phyloP scores from a whole-genome alignment of 2,113 vertebrate species.

The Megaptera novaeangliae region DNA sequence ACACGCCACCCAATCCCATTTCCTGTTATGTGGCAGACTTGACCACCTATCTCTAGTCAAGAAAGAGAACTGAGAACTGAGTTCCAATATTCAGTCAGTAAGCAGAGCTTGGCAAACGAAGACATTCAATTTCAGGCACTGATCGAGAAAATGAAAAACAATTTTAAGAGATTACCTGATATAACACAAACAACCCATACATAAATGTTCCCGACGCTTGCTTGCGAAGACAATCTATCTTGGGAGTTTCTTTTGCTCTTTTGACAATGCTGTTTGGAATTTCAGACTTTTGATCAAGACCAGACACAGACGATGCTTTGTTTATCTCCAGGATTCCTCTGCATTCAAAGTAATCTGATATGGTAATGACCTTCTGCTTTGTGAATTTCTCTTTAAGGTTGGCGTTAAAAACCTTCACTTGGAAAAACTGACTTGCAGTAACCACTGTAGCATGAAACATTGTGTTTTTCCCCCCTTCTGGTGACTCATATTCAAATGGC shows the following conservation, averaged over 20 bases:
- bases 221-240: not conserved
- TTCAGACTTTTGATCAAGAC: not conserved
- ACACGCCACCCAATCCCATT: too few relatives aligned
- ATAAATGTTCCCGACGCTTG: not conserved
- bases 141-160: not conserved
- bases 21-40: not conserved
- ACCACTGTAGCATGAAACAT: conserved; percentile 54
- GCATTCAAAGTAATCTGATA: not conserved
- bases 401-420: conserved; percentile 40
- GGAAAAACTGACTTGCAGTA: not conserved
- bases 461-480: not conserved
- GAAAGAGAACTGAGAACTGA: too few relatives aligned
- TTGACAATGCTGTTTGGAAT: not conserved
- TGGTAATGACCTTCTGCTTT: not conserved
- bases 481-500: not conserved
- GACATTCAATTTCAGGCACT: not conserved
- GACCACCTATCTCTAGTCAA: not conserved
- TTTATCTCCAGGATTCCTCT: conserved; percentile 29
- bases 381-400: not conserved
- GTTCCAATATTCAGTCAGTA: not conserved
- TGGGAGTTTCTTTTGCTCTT: not conserved
- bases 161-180: not conserved
- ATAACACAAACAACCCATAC: conserved; percentile 13
- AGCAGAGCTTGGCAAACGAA: not conserved
- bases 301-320: not conserved